These are phyloP conservation scores for Xanthorhoe designata DNA, from an alignment of 2,888 invertebrate species.

Conservation along the genomic window DNA sequence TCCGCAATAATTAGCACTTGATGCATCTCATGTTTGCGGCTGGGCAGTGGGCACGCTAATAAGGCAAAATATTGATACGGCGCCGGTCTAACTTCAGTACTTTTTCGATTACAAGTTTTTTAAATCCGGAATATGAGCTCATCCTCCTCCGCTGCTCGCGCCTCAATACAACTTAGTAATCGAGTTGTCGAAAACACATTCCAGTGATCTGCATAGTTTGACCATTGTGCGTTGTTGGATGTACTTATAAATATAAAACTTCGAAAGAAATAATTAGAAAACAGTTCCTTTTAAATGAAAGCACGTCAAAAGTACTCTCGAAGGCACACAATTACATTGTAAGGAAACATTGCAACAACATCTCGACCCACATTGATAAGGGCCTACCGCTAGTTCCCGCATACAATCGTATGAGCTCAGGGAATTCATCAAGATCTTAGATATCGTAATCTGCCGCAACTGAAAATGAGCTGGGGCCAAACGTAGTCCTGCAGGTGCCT, in stretches of 20 bases:
- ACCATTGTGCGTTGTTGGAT: background rate
- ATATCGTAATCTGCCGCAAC: slow-evolving; percentile 42
- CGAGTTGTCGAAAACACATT: slow-evolving; percentile 1
- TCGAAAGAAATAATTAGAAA: background rate
- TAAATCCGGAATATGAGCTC: slow-evolving; percentile 46
- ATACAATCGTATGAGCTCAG: slow-evolving; percentile 57
- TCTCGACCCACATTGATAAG: slow-evolving; percentile 79
- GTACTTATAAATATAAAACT: background rate
- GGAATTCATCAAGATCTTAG: slow-evolving; percentile 57
- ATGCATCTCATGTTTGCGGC: slow-evolving; percentile 55
- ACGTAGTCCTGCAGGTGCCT: background rate
- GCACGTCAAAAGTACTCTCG: slow-evolving; percentile 42
- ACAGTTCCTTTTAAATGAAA: background rate
- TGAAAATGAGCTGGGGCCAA: slow-evolving; percentile 8
- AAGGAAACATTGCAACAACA: slow-evolving; percentile 74
- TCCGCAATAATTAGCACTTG: slow-evolving; percentile 64
- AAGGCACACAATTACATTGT: slow-evolving; percentile 48
- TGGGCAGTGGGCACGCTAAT: slow-evolving; percentile 48
- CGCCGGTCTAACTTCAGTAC: slow-evolving; percentile 49
- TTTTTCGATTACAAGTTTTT: slow-evolving; percentile 44
- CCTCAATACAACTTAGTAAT: slow-evolving; percentile 17
- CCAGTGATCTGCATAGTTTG: background rate
- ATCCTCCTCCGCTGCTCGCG: slow-evolving; percentile 24
- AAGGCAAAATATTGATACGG: slow-evolving; percentile 51
- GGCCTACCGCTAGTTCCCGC: slow-evolving; percentile 57